Conservation (phyloP, 2,888 invertebrate genomes). For the Drosophila cognata region DNA sequence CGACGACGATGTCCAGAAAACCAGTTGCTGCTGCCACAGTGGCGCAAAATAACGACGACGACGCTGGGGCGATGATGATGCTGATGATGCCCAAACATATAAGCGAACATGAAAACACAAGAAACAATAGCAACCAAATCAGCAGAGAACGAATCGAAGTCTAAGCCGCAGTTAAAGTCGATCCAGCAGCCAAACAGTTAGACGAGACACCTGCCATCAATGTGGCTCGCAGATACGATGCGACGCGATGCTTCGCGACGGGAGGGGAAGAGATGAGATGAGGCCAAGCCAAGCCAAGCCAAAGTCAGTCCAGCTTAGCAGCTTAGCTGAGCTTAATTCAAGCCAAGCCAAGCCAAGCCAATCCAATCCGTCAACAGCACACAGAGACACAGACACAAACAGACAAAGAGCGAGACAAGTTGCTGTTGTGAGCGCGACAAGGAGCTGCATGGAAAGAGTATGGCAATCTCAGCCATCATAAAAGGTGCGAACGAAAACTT, state of each 20-base stretch:
- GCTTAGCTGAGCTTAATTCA: conserved; percentile 1
- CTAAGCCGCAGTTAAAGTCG: conserved; percentile 24
- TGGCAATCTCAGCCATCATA: conserved; percentile 76
- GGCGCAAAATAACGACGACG: conserved; percentile 47
- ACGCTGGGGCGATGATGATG: conserved; percentile 28
- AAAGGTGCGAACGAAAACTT: conserved; percentile 74
- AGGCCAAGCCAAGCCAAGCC: background rate
- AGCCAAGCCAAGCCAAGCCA: conserved; percentile 50
- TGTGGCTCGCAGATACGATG: background rate
- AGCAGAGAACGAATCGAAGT: conserved; percentile 38
- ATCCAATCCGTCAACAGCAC: conserved; percentile 73
- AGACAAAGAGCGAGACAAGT: background rate
- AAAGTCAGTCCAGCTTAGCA: background rate
- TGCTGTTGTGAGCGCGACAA: conserved; percentile 11
- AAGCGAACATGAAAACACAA: conserved; percentile 32
- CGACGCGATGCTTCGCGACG: background rate
- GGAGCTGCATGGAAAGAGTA: conserved; percentile 65
- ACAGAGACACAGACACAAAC: conserved; percentile 29
- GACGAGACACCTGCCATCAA: conserved; percentile 64
- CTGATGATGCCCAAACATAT: conserved; percentile 27
- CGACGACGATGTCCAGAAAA: conserved; percentile 55
- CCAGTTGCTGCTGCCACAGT: conserved; percentile 62
- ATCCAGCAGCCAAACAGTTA: conserved; percentile 51
- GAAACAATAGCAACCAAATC: conserved; percentile 66
- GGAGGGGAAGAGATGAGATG: background rate